Evolutionary conservation across 2,888 invertebrate species (phyloP), one percentile per base, ranked within the genome.

Genomic region (Gryllus longicercus): DNA sequence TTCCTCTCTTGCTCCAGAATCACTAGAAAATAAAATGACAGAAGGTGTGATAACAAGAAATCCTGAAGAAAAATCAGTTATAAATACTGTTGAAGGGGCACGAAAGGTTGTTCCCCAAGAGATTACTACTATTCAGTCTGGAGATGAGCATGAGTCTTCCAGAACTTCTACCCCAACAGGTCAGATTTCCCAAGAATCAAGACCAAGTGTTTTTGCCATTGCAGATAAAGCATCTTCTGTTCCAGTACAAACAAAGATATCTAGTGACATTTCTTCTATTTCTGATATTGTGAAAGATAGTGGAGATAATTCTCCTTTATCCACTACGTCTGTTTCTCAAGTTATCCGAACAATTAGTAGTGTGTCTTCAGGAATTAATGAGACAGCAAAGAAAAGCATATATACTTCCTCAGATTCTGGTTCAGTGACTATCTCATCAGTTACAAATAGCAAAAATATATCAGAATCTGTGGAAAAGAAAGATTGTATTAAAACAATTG

Each of bases 111-210:
- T 4, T 18, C 1, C n/a, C 38, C 38, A 38, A 38, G 38, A 38
- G 38, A 38, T 38, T 38, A 38, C 38, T 38, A 38, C 38, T 38
- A 38, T 38, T 38, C 38, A 38, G 38, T 8, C 5, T 38, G 38
- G 38, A 38, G 38, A 38, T 38, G 38, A 38, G 38, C 38, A 38
- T 38, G 38, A 38, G 38, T 38, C 38, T 38, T 38, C 38, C 38
- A 38, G 38, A 38, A 38, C 38, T 38, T 38, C 38, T 8, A 38
- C 8, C 4, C 79, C 77, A 12, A 77, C 79, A 74, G 51, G 74
- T 12, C 74, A 79, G 18, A 77, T 79, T n/a, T 81, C 76, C 75
- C 81, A 81, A 51, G 81, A 81, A 74, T 78, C 81, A 80, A 75
- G 81, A 23, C 81, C 81, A 38, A 80, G 77, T 75, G 81, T 81